A percentile compares a stretch with the other conserved stretches of the same genome.
Evolutionary conservation across 2,888 invertebrate species (phyloP).

Genomic region (Operophtera brumata): DNA sequence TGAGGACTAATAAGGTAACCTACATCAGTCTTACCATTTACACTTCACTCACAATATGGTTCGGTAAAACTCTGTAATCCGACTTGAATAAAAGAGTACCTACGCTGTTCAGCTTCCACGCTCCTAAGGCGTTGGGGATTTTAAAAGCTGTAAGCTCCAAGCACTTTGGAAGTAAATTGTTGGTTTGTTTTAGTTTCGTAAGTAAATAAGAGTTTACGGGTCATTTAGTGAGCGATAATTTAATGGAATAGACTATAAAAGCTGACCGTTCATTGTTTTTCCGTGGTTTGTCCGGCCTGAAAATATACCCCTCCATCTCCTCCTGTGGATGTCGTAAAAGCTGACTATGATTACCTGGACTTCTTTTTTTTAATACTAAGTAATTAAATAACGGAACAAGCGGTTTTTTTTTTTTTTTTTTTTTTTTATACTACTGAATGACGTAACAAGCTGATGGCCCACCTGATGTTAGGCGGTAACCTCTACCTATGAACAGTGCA

Average conservation of each 20-base stretch:
- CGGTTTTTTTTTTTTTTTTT: too few species aligned
- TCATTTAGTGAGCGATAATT: constrained; percentile 16
- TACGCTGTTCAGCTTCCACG: constrained; percentile 23
- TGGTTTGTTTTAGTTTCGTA: constrained; percentile 20
- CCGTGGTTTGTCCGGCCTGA: too few species aligned
- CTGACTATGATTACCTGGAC: too few species aligned
- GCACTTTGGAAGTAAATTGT: constrained; percentile 24
- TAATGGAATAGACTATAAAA: not conserved
- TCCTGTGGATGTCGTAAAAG: too few species aligned
- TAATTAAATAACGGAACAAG: too few species aligned
- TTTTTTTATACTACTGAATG: too few species aligned
- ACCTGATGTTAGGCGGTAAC: too few species aligned
- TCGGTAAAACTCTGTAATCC: constrained; percentile 34
- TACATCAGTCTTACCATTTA: not conserved
- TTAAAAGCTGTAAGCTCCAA: constrained; percentile 26
- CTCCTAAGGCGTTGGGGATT: constrained; percentile 20
- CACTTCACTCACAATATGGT: constrained; percentile 6
- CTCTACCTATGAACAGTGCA: too few species aligned
- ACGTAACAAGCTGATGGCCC: too few species aligned
- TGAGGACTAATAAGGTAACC: too few species aligned
- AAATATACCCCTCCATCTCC: too few species aligned
- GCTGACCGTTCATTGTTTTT: not conserved
- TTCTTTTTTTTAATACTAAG: too few species aligned
- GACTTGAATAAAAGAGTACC: constrained; percentile 31
- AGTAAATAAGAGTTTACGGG: constrained; percentile 12